Base-by-base conservation (phyloP, 2,888 invertebrate species). In the Tanytarsus gracilentus region DNA sequence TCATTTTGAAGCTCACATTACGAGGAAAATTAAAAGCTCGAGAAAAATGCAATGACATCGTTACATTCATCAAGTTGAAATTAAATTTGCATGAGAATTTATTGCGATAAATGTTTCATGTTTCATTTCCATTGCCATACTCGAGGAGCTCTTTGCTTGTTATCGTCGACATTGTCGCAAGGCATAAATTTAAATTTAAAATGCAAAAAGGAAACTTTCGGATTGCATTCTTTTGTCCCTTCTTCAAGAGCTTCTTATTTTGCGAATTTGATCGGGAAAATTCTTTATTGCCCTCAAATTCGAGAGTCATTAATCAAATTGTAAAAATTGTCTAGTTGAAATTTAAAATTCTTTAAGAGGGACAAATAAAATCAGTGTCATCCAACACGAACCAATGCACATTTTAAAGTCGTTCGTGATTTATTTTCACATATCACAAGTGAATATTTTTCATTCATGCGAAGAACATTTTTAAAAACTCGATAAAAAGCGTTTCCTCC, bases 51-150 rank as follows among this genome's bases (percentile, higher is more conserved):
- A n/a, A n/a, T n/a, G n/a, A n/a, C n/a, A n/a, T n/a, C n/a, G n/a
- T 44, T 44, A 44, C 44, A 44, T 23, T 44, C 44, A 44, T 44
- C 44, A 44, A 44, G 44, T 44, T 44, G 44, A 44, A 44, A 44
- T 44, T 44, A 44, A 44, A 44, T 44, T 44, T 44, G 44, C 44
- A 44, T 44, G 44, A 44, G 44, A 44, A 44, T 44, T 44, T 44
- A 44, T 44, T 44, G 44, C 44, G 44, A 44, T 44, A 44, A 44
- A 44, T 44, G 44, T 44, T 44, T 44, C 44, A 44, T 44, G 44
- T 44, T 44, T 44, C 44, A 44, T 44, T 44, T 44, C 18, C 44
- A 36, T 36, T 36, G 36, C 11, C 11, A 14, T 36, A 16, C 44
- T n/a, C 4, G n/a, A n/a, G n/a, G n/a, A n/a, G 18, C 23, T 44